Evolutionary conservation across 53 echinoderm and acorn worm species (phyloP).

Genomic region (Holothuria scabra): DNA sequence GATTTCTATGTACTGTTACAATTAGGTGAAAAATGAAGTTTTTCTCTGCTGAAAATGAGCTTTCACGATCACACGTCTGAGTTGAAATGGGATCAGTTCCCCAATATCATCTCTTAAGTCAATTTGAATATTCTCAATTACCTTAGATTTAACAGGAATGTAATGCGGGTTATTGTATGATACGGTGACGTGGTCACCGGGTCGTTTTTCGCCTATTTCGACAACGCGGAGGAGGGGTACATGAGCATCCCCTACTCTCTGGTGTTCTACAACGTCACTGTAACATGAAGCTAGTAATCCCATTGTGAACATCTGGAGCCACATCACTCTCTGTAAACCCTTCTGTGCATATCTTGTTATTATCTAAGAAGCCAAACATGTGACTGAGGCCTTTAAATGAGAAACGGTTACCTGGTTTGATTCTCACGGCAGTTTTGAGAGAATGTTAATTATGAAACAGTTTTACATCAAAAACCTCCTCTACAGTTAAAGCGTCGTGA

Average conservation of each 20-base stretch:
- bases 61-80: slow-evolving; percentile 65
- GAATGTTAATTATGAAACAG: not conserved
- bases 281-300: slow-evolving; percentile 66
- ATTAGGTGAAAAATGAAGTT: not conserved
- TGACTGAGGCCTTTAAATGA: slow-evolving; percentile 13
- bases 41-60: slow-evolving; percentile 63
- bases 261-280: slow-evolving; percentile 64
- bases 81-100: slow-evolving; percentile 68
- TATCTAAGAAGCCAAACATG: slow-evolving; percentile 20
- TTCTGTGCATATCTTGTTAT: slow-evolving; percentile 22
- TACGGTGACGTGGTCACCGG: slow-evolving; percentile 46
- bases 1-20: too few species aligned
- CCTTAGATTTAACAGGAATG: slow-evolving; percentile 54
- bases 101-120: slow-evolving; percentile 67
- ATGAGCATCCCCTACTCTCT: slow-evolving; percentile 65
- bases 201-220: slow-evolving; percentile 17
- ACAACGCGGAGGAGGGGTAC: slow-evolving; percentile 61
- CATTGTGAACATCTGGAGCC: slow-evolving; percentile 54
- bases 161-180: slow-evolving; percentile 62
- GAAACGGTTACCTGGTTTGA: not conserved
- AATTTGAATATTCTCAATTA: slow-evolving; percentile 64
- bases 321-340: slow-evolving; percentile 7
- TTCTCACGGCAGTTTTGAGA: slow-evolving; percentile 14
- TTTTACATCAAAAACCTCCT: not conserved
- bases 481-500: not conserved